Percentiles rank a stretch among this genome's conserved stretches.
Evolutionary conservation across 2,888 invertebrate genomes (phyloP).

Genomic region (Tenthredo mesomela): DNA sequence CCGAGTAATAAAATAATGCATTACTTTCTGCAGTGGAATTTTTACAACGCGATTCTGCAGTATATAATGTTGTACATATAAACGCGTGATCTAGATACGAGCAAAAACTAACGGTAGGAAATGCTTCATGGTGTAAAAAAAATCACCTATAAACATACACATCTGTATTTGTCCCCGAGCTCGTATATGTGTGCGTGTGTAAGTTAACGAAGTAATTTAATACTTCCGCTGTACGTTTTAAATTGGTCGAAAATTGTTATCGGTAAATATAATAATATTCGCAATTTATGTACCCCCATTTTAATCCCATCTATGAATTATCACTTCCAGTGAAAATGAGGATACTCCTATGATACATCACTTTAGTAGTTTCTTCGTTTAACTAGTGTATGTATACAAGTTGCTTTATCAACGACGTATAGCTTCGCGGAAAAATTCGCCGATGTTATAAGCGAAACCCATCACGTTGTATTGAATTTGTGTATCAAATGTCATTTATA

Average conservation of each 20-base stretch:
- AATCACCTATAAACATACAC: neutral
- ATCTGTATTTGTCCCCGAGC: neutral
- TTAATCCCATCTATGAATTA: neutral
- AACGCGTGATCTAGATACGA: neutral
- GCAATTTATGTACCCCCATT: neutral
- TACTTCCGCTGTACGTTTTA: neutral
- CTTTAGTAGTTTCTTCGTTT: neutral
- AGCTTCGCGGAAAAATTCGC: neutral
- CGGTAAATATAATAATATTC: neutral
- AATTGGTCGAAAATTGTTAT: neutral
- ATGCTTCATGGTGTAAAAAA: neutral
- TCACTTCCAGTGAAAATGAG: neutral
- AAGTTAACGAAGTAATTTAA: conserved; percentile 3
- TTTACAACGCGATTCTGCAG: neutral
- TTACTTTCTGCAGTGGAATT: neutral
- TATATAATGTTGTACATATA: neutral
- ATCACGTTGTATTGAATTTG: neutral
- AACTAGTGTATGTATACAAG: neutral
- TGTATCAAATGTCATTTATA: neutral
- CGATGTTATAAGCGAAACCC: neutral
- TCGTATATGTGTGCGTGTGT: neutral
- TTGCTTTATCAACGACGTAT: neutral
- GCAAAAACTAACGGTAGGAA: neutral
- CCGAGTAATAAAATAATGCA: neutral
- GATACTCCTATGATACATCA: neutral